Percentiles rank a stretch among this genome's conserved stretches.
These are phyloP conservation scores for Mormyrus lacerda DNA, from an alignment of 2,113 vertebrate genomes.

Conservation along the genomic window DNA sequence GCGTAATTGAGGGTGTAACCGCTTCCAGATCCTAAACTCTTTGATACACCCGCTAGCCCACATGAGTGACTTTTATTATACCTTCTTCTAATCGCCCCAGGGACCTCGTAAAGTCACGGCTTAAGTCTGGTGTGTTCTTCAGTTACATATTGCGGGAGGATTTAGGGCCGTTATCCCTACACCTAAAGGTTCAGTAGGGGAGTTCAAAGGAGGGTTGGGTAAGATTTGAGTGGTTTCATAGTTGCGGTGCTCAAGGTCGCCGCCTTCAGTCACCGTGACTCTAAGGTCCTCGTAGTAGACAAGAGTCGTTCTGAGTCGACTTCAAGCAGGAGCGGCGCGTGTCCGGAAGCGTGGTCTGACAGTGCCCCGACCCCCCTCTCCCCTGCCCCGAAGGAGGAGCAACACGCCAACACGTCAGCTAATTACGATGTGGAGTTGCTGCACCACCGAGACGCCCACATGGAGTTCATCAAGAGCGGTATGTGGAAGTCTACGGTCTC, in stretches of 20 bases:
- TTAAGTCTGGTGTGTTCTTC: not conserved
- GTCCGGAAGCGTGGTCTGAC: not conserved
- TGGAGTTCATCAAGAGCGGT: slow-evolving; percentile 94
- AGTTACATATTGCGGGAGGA: not conserved
- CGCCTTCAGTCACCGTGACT: not conserved
- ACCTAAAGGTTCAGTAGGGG: not conserved
- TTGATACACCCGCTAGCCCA: not conserved
- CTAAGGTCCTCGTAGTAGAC: not conserved
- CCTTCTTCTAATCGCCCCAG: not conserved
- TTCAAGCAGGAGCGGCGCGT: not conserved
- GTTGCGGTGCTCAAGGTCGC: not conserved
- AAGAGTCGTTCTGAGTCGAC: not conserved
- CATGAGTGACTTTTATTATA: not conserved
- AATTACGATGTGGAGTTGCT: slow-evolving; percentile 97
- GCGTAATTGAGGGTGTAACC: not conserved
- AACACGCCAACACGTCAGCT: slow-evolving; percentile 96
- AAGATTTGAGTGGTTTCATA: not conserved
- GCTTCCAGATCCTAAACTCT: not conserved
- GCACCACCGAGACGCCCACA: slow-evolving; percentile 91
- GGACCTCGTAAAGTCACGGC: not conserved
- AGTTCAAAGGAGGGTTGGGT: not conserved
- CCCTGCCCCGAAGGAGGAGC: slow-evolving; percentile 79
- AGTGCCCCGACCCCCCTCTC: not conserved
- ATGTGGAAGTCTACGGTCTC: slow-evolving; percentile 37
- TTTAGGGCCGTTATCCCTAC: not conserved